These are phyloP conservation scores for Sylvietta virens DNA, from an alignment of 2,113 vertebrate genomes.

Conservation along the genomic window DNA sequence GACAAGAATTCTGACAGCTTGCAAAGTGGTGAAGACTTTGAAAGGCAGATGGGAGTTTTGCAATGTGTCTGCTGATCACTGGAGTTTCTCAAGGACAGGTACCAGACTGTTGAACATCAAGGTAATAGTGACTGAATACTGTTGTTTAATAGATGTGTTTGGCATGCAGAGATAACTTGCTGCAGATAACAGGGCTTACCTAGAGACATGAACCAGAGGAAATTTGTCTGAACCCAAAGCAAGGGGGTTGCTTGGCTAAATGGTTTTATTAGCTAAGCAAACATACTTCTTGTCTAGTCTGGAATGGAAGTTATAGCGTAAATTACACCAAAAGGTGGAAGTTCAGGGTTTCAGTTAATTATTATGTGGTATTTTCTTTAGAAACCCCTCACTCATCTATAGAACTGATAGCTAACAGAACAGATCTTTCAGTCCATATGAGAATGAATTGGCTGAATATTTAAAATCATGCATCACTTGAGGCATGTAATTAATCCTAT, in stretches of 20 bases:
- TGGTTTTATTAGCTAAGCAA: conserved; percentile 6
- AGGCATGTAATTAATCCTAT: background rate
- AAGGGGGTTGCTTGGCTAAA: background rate
- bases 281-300: background rate
- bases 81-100: conserved; percentile 67
- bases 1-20: conserved; percentile 84
- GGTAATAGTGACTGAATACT: conserved; percentile 72
- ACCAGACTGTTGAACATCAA: conserved; percentile 76
- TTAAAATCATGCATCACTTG: background rate
- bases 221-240: background rate
- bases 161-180: background rate
- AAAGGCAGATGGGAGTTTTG: conserved; percentile 68
- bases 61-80: conserved; percentile 44
- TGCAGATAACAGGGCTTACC: background rate
- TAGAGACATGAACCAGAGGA: background rate
- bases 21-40: conserved; percentile 75
- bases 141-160: background rate
- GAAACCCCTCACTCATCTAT: background rate
- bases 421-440: background rate
- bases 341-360: background rate
- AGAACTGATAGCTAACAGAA: background rate
- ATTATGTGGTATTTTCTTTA: background rate
- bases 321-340: conserved; percentile 7
- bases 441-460: background rate
- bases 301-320: background rate